These are phyloP conservation scores for Scartelaos histophorus DNA, from an alignment of 2,113 vertebrate genomes.

Conservation along the genomic window DNA sequence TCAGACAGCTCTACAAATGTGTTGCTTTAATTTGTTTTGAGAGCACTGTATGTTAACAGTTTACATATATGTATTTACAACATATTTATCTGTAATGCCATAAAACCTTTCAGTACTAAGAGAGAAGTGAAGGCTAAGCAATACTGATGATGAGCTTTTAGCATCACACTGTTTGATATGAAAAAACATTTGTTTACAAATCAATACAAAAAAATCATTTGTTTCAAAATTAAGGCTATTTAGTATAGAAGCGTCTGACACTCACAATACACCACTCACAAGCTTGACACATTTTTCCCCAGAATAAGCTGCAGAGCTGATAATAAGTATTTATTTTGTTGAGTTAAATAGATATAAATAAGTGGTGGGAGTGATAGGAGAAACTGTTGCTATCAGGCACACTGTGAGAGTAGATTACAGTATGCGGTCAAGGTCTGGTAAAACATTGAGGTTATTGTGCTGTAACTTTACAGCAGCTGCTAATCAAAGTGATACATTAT, in stretches of 20 bases:
- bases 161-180: neutral
- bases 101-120: neutral
- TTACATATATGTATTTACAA: too few relatives aligned
- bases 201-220: too few relatives aligned
- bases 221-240: neutral
- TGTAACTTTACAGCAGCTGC: neutral
- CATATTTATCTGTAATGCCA: neutral
- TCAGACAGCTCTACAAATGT: neutral
- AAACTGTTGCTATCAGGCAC: neutral
- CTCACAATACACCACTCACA: neutral
- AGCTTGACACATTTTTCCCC: neutral
- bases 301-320: neutral
- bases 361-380: neutral
- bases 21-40: too few relatives aligned
- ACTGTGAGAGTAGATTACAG: conserved; percentile 19
- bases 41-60: too few relatives aligned
- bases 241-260: neutral
- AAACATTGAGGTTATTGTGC: conserved; percentile 15
- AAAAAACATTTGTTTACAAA: neutral
- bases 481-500: conserved; percentile 30
- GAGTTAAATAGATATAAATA: neutral
- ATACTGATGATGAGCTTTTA: neutral
- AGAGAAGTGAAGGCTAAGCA: neutral
- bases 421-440: conserved; percentile 21
- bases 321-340: neutral